phyloP scores from a whole-genome alignment of 2,888 invertebrate genomes.

The Agriopis marginaria region DNA sequence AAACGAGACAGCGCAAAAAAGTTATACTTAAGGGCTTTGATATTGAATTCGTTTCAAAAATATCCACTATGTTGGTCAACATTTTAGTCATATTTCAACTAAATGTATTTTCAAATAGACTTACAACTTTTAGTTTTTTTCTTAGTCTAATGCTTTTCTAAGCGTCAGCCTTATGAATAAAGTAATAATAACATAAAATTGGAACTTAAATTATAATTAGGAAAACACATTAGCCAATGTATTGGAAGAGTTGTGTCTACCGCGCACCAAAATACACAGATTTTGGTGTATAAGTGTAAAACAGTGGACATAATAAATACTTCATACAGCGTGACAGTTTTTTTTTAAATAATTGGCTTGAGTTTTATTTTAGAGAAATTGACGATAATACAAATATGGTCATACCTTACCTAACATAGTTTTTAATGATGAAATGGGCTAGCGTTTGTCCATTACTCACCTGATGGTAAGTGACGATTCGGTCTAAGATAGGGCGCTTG shows the following conservation, averaged over 20 bases:
- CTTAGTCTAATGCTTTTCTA: slow-evolving; percentile 59
- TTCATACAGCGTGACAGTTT: no score
- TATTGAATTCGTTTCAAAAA: neutral
- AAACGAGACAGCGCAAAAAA: neutral
- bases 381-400: no score
- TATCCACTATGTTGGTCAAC: neutral
- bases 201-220: slow-evolving; percentile 48
- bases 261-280: neutral
- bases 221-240: slow-evolving; percentile 20
- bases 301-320: no score
- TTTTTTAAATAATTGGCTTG: no score
- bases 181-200: slow-evolving; percentile 47
- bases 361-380: no score
- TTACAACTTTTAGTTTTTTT: slow-evolving; percentile 33
- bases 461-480: no score
- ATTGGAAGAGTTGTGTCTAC: slow-evolving; percentile 4
- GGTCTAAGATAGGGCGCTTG: no score
- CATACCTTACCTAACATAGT: no score
- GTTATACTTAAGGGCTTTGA: no score
- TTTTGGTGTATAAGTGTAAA: neutral
- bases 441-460: no score
- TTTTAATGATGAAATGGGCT: no score
- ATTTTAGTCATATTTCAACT: neutral
- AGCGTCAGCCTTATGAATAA: slow-evolving; percentile 73
- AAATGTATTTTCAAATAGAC: slow-evolving; percentile 21